Evolutionary conservation across 2,888 invertebrate species (phyloP).

Genomic region (Epistrophe grossulariae): DNA sequence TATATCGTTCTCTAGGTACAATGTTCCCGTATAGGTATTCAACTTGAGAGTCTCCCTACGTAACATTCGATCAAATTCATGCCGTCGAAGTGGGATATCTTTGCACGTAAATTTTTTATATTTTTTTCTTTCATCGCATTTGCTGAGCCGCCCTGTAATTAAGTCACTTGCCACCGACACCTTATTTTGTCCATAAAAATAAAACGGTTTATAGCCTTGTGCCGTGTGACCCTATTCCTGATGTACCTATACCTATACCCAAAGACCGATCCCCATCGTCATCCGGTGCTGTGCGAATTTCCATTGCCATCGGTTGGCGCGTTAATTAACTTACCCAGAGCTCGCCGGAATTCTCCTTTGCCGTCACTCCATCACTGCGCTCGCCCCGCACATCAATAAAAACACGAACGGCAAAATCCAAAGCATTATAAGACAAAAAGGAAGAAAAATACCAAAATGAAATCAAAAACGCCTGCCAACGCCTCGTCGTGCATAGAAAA

Average conservation of each 20-base stretch:
- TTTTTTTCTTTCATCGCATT: constrained; percentile 67
- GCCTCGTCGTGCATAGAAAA: constrained; percentile 75
- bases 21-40: background rate
- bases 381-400: constrained; percentile 68
- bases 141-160: constrained; percentile 70
- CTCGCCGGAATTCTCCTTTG: constrained; percentile 31
- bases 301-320: constrained; percentile 70
- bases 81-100: constrained; percentile 41
- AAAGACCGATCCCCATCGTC: constrained; percentile 17
- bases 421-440: constrained; percentile 45
- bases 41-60: background rate
- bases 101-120: constrained; percentile 31
- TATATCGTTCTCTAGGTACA: background rate
- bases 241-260: background rate
- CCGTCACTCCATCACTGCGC: background rate
- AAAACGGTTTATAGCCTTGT: constrained; percentile 64
- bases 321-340: constrained; percentile 72
- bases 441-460: constrained; percentile 61
- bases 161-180: constrained; percentile 76
- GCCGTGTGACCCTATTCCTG: constrained; percentile 66
- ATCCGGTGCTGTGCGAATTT: constrained; percentile 61
- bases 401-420: constrained; percentile 49
- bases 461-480: constrained; percentile 76
- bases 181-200: constrained; percentile 69
- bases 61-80: constrained; percentile 39